Conservation (phyloP, 2,113 vertebrate species). For the Oplegnathus fasciatus region DNA sequence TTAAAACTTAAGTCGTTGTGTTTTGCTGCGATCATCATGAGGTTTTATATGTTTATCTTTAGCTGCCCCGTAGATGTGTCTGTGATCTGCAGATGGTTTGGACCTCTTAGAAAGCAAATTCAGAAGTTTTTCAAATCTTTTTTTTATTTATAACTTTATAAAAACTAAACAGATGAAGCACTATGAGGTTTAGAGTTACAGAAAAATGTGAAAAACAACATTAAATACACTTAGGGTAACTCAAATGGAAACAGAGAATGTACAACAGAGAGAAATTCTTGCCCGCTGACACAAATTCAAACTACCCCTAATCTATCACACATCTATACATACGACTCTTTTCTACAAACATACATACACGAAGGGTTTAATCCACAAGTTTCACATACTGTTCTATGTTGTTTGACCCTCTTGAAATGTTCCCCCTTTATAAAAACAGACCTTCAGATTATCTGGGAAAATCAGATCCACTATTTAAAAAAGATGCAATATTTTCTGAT, state of each 20-base stretch:
- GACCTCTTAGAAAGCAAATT: conserved; percentile 3
- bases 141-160: conserved; percentile 67
- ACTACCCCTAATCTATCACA: conserved; percentile 69
- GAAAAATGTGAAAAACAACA: conserved; percentile 68
- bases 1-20: neutral
- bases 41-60: conserved; percentile 6
- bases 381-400: conserved; percentile 48
- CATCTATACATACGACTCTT: conserved; percentile 71
- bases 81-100: conserved; percentile 15
- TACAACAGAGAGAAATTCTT: conserved; percentile 71
- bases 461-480: conserved; percentile 25
- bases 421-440: conserved; percentile 23
- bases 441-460: conserved; percentile 42
- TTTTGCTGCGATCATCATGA: neutral
- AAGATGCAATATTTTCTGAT: conserved; percentile 22
- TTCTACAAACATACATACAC: conserved; percentile 68
- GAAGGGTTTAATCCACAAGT: conserved; percentile 48
- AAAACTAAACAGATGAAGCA: conserved; percentile 59
- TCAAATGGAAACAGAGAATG: conserved; percentile 68
- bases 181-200: conserved; percentile 49
- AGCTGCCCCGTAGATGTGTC: conserved; percentile 9
- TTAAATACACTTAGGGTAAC: conserved; percentile 73
- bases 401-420: conserved; percentile 7
- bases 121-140: conserved; percentile 28
- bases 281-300: conserved; percentile 47